A percentile compares a stretch with the other conserved stretches of the same genome.
Evolutionary conservation across 2,113 vertebrate genomes (phyloP).

Genomic region (zebrafish (Danio rerio)): GRCz12tu NC_133197.1:31072501-31073000

Average conservation of each 20-base stretch:
- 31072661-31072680: constrained; percentile 82
- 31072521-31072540: no score
- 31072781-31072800: constrained; percentile 72
- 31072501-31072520: no score
- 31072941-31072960: not conserved
- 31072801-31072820: constrained; percentile 79
- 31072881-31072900: not conserved
- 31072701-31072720: constrained; percentile 89
- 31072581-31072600: no score
- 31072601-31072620: no score
- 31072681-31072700: constrained; percentile 93
- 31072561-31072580: no score
- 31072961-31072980: not conserved
- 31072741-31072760: constrained; percentile 81
- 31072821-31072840: constrained; percentile 81
- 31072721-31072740: constrained; percentile 92
- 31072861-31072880: constrained; percentile 2
- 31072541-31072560: no score
- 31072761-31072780: constrained; percentile 84
- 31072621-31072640: no score
- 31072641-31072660: not conserved
- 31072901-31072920: not conserved
- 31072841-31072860: not conserved
- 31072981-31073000: not conserved
- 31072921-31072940: not conserved